Evolutionary conservation across 2,888 invertebrate species (phyloP).

Genomic region (Drosophila fulvimacula): DNA sequence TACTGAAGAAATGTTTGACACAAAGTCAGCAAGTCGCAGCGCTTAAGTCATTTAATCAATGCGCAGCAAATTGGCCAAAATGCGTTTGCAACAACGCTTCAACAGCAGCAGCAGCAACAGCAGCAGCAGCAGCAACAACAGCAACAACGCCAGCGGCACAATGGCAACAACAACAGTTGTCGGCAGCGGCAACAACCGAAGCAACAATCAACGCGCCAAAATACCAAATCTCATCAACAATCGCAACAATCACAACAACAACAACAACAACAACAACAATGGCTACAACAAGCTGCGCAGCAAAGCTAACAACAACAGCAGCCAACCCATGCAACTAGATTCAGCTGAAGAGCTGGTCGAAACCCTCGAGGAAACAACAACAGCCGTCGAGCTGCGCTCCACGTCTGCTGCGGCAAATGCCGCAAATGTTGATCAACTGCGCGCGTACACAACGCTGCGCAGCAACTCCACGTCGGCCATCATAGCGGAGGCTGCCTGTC

Average conservation of each 20-base stretch:
- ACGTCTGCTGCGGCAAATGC: slow-evolving; percentile 8
- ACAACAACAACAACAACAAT: slow-evolving; percentile 35
- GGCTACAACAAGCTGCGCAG: slow-evolving; percentile 22
- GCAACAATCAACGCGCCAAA: slow-evolving; percentile 43
- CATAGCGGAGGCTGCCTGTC: slow-evolving; percentile 52
- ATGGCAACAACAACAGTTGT: slow-evolving; percentile 39
- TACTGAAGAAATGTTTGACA: slow-evolving; percentile 31
- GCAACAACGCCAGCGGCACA: slow-evolving; percentile 33
- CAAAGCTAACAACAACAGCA: slow-evolving; percentile 3
- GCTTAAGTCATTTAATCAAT: slow-evolving; percentile 29
- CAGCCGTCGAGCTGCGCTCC: slow-evolving; percentile 68
- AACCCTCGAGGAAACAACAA: slow-evolving; percentile 59
- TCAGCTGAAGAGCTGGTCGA: slow-evolving; percentile 42
- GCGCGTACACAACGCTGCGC: slow-evolving; percentile 67
- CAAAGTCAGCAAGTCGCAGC: slow-evolving; percentile 15
- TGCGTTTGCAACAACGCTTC: slow-evolving; percentile 71
- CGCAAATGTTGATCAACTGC: slow-evolving; percentile 13
- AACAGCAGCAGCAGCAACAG: slow-evolving; percentile 22
- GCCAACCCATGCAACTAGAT: slow-evolving; percentile 48
- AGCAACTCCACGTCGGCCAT: slow-evolving; percentile 82
- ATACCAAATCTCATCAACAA: slow-evolving; percentile 48
- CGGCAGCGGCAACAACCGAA: slow-evolving; percentile 25
- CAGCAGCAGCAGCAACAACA: slow-evolving; percentile 26
- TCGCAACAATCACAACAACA: slow-evolving; percentile 45
- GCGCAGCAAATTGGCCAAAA: slow-evolving; percentile 51